phyloP scores from a whole-genome alignment of 2,797 vertebrate genomes.

The Heteromormyrus szaboi region DNA sequence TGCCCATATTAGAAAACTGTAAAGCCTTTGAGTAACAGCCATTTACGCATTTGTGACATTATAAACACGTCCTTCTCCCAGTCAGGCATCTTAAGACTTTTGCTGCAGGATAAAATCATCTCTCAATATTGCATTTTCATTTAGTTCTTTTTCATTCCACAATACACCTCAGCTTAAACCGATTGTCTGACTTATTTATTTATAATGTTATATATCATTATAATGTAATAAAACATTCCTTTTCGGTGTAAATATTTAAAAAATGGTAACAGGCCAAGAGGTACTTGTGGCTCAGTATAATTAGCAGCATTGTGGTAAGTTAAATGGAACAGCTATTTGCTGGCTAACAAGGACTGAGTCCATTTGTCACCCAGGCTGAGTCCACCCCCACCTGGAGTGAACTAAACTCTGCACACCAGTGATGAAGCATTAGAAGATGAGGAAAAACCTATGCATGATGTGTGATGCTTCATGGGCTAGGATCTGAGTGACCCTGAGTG shows the following conservation, averaged over 20 bases:
- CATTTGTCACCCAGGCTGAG: not conserved
- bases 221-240: not conserved
- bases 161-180: not conserved
- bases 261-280: not conserved
- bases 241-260: not conserved
- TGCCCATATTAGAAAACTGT: not conserved
- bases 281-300: not conserved
- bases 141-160: not conserved
- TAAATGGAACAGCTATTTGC: not conserved
- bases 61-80: not conserved
- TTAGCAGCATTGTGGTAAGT: not conserved
- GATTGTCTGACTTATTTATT: not conserved
- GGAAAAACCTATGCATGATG: too few relatives aligned
- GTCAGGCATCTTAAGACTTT: not conserved
- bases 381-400: not conserved
- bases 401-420: not conserved
- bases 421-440: not conserved
- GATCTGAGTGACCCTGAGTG: not conserved
- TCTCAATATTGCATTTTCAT: not conserved
- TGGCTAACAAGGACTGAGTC: not conserved
- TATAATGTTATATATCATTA: not conserved
- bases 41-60: not conserved
- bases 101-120: not conserved
- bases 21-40: not conserved
- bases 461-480: not conserved